These are phyloP conservation scores for Imbricaverruca yamaguchii DNA, from an alignment of 2,888 invertebrate genomes.

Conservation along the genomic window DNA sequence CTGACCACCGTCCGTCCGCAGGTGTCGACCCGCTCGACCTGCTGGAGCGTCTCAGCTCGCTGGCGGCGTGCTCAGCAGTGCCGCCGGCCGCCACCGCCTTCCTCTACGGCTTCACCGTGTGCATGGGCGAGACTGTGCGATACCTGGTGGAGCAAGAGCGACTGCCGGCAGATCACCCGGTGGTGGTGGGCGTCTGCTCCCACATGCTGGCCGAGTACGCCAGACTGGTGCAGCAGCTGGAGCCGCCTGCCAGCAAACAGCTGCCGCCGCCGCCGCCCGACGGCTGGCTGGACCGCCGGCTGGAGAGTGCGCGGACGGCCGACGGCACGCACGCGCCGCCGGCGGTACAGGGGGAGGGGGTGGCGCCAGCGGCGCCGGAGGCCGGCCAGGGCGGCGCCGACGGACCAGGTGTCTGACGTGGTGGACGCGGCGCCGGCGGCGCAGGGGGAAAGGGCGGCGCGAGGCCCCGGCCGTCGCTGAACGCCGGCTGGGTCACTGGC, in stretches of 20 bases:
- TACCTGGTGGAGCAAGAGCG: neutral
- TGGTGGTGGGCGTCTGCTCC: neutral
- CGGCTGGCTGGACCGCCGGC: no score
- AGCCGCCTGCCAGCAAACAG: neutral
- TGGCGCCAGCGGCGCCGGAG: no score
- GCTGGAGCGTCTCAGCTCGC: neutral
- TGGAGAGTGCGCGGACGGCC: no score
- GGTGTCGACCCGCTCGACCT: neutral
- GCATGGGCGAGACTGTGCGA: conserved; percentile 6
- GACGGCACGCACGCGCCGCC: no score
- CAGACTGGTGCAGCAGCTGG: neutral
- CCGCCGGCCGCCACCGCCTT: neutral
- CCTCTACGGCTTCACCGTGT: conserved; percentile 1
- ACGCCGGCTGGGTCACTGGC: no score
- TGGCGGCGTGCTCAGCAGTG: neutral
- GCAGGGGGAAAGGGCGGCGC: no score
- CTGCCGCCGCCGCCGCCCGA: neutral
- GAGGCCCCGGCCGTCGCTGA: no score
- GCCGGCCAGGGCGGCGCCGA: no score
- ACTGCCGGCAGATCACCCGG: conserved; percentile 13
- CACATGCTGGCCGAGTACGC: conserved; percentile 8
- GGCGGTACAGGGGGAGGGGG: no score
- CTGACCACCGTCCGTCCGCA: neutral
- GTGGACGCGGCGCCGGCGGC: no score
- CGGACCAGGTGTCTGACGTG: no score